phyloP scores from a whole-genome alignment of 2,113 vertebrate genomes.

The Bos indicus region DNA sequence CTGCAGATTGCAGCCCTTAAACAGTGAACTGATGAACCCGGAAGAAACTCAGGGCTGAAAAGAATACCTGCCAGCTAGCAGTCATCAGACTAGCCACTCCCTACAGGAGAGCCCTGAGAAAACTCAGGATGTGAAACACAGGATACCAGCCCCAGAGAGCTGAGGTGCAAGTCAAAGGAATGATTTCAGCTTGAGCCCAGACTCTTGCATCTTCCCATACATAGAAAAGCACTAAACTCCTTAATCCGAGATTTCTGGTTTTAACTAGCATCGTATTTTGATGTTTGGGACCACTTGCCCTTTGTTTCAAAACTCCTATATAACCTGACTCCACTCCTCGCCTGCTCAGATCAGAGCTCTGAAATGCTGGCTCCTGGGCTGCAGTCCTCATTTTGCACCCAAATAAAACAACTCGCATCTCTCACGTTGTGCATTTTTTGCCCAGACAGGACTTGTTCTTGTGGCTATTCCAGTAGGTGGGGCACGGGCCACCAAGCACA shows the following conservation, averaged over 20 bases:
- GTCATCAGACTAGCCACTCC: not conserved
- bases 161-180: not conserved
- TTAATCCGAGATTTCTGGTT: not conserved
- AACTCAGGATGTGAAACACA: not conserved
- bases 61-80: not conserved
- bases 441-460: not conserved
- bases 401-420: not conserved
- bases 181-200: not conserved
- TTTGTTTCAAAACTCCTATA: not conserved
- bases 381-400: not conserved
- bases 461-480: not conserved
- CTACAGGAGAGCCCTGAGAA: not conserved
- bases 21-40: not conserved
- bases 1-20: not conserved
- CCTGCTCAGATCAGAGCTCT: not conserved
- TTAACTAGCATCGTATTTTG: not conserved
- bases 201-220: not conserved
- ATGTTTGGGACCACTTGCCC: not conserved
- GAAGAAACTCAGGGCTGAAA: not conserved
- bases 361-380: not conserved
- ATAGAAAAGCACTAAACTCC: not conserved
- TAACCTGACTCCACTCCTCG: not conserved
- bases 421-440: not conserved
- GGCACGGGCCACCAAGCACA: rapidly evolving
- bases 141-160: not conserved